Evolutionary conservation across 2,113 vertebrate genomes (phyloP), one percentile per base, ranked within the genome.

Genomic region (Polypterus bichir): DNA sequence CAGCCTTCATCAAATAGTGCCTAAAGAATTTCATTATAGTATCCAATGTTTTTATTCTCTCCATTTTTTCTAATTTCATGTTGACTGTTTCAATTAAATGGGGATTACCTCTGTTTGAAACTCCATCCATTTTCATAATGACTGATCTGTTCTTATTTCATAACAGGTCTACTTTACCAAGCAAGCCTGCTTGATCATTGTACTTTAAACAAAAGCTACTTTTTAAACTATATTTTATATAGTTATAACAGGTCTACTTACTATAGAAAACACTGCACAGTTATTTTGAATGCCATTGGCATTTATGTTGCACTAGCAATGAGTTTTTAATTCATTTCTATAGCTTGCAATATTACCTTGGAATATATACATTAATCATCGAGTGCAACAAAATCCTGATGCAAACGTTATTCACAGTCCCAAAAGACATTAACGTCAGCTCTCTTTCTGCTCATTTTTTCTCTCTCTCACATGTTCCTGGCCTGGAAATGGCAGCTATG

Each of bases 321-420:
- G 51, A 46, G 27, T 78, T 73, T 69, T 69, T 71, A 77, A 80
- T 79, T 76, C 72, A 80, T 70, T 68, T 73, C 69, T 61, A 60
- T 70, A 74, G 65, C 62, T 69, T 74, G 75, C 71, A 68, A 72
- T 76, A 75, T 78, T 68, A 67, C 70, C 69, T 66, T 66, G 59
- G 48, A 64, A 54, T 66, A 62, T 64, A 63, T 67, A 63, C 68
- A 61, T 59, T 46, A 51, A 69, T 70, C 60, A 62, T 65, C 61
- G 69, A 67, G 3, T 3, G 7, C 7, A 8, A 52, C 7, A 62
- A 51, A 6, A 59, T 44, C 3, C 51, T 52, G 51, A 52, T 62
- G 70, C 61, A 54, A 63, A 69, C 62, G 57, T 46, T 49, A 64
- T 68, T 65, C 47, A 58, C 55, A 61, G 62, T 58, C 55, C 7